Base-by-base conservation (phyloP, 2,797 vertebrate species). In the Takifugu ocellatus region DNA sequence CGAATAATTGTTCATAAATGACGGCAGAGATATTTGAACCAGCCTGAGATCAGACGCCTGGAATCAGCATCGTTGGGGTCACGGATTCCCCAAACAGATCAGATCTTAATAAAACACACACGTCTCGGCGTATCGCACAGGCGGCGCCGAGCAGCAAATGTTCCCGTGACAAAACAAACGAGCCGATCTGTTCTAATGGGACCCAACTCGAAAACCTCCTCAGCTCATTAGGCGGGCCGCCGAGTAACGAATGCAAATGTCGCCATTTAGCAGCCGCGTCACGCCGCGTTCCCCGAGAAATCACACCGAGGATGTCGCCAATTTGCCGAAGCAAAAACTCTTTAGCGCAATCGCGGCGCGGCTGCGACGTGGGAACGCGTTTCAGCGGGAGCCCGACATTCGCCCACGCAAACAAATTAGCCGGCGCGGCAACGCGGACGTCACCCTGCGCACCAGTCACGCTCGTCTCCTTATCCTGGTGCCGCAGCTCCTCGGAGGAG, bases 391-490 rank as follows among this genome's bases (percentile, higher is more conserved):
- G 54, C 9, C 24, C 44, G 47, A 21, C 14, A 9, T 51, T 33
- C 36, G 5, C 10, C 42, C 36, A 68, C 6, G n/a, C 0, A 56
- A 57, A 55, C 7, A 47, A 1, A 49, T 31, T 8, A 16, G 21
- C 25, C 25, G 4, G 29, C 31, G 52, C 25, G 36, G 51, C 53
- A 29, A 45, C 3, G 63, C 64, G 54, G 61, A 43, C 61, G 54
- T 54, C 6, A 9, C 33, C 9, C 1, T 33, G 5, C 10, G 14
- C 36, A 39, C 10, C 1, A 46, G 51, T 59, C 46, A 39, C 25
- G 53, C 57, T 27, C 54, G 51, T 66, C 25, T 53, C 1, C 33
- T 61, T 75, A 82, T 68, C 56, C 59, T 59, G 33, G 54, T 73
- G 15, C 78, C 31, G 1, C 36, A 64, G 68, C 51, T 46, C 54